These are phyloP conservation scores for Alaudala cheleensis DNA, from an alignment of 2,113 vertebrate species.

Conservation along the genomic window DNA sequence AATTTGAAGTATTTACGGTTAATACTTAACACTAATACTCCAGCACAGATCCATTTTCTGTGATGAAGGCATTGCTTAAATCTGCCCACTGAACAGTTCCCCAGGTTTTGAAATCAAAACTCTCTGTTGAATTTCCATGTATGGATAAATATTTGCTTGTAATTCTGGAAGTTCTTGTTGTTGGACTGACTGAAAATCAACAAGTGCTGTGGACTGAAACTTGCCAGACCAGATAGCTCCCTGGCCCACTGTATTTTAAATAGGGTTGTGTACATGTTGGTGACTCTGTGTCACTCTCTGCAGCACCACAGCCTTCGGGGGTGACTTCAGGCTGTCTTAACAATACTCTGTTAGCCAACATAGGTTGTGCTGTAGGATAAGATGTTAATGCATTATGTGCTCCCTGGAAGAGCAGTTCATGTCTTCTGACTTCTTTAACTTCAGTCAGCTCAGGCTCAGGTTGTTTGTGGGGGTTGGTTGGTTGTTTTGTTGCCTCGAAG, in stretches of 20 bases:
- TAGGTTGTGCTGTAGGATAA: neutral
- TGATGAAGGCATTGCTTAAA: neutral
- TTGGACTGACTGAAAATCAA: neutral
- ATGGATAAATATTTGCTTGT: neutral
- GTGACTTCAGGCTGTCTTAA: neutral
- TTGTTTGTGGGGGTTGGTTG: neutral
- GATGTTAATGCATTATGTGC: rapidly evolving
- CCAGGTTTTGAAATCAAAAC: neutral
- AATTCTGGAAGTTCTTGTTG: neutral
- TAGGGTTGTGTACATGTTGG: neutral
- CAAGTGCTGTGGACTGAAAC: neutral
- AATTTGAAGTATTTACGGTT: neutral
- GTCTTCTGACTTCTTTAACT: neutral
- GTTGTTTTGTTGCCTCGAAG: neutral
- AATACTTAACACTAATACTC: too few relatives aligned
- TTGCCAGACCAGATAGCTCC: neutral
- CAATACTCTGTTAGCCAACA: neutral
- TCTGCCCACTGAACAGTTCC: neutral
- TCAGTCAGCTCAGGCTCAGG: neutral
- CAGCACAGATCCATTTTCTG: neutral
- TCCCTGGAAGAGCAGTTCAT: neutral
- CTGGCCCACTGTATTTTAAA: rapidly evolving
- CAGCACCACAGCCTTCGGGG: neutral
- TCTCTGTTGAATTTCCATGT: neutral
- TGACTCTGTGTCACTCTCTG: neutral